These are phyloP conservation scores for Diachasmimorpha longicaudata DNA, from an alignment of 1,140 invertebrate genomes.

Conservation along the genomic window DNA sequence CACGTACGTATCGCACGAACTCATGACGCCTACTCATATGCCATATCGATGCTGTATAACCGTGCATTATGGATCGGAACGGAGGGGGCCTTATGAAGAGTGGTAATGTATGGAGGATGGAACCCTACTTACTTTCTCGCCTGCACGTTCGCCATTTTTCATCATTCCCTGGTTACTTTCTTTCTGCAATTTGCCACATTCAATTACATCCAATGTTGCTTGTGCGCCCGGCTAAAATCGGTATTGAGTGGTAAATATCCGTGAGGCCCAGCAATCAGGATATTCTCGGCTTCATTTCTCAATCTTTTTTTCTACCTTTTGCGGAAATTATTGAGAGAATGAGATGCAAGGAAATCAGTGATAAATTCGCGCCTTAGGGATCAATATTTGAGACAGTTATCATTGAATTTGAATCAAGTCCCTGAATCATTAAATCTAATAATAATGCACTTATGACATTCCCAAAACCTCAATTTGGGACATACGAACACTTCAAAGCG, in stretches of 20 bases:
- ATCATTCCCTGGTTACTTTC: background rate
- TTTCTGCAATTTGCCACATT: background rate
- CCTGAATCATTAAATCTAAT: no score
- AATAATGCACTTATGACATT: no score
- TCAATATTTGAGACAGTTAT: no score
- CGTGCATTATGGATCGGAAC: constrained; percentile 27
- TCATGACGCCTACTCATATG: constrained; percentile 28
- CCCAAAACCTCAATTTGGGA: no score
- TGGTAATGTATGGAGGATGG: constrained; percentile 13
- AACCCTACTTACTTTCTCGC: constrained; percentile 20
- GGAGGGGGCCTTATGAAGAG: constrained; percentile 8
- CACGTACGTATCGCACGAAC: constrained; percentile 31
- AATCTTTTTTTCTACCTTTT: no score
- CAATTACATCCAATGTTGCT: background rate
- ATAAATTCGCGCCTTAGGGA: no score
- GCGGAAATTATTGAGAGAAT: no score
- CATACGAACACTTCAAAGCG: no score
- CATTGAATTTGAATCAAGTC: no score
- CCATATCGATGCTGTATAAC: constrained; percentile 12
- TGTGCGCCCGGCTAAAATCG: background rate
- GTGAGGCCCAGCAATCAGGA: background rate
- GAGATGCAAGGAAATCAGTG: no score
- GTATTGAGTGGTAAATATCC: background rate
- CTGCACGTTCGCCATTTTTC: constrained; percentile 16
- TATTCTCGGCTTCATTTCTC: background rate